Base-by-base conservation (phyloP, 2,797 vertebrate genomes). In the Typhlichthys subterraneus region DNA sequence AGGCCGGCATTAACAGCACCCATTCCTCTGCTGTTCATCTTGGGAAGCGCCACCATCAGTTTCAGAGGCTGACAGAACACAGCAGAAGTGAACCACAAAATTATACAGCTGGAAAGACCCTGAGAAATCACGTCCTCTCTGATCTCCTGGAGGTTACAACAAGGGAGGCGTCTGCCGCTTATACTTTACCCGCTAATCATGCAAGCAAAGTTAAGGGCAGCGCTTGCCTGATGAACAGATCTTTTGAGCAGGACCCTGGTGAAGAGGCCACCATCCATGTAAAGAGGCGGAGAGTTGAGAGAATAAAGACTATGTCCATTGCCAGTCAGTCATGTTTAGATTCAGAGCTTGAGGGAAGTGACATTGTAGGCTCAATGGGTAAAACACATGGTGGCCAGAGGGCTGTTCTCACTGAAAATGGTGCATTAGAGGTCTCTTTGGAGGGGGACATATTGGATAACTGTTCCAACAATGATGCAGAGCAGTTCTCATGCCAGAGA, bases 401-500 rank as follows among this genome's bases (percentile, higher is more conserved):
- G 3, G 48, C 11, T 2, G 51, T 52, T 6, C 10, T 51, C 2
- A 53, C 51, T 47, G 53, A 75, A 52, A 4, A 14, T 0, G 14
- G 58, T 13, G 46, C 6, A 14, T n/a, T 60, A 9, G 50, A 54
- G 0, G 42, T 51, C n/a, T 48, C 65, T 1, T 29, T 8, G 46
- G 51, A 67, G 45, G 62, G 49, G 3, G 50, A 33, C 0, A 15
- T 67, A 3, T 7, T 15, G 13, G 62, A 42, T 12, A 13, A 19
- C 1, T 2, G 13, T 46, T 56, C 12, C 9, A 62, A 67, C 4
- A 14, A 45, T 13, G 8, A 9, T 0, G 57, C 17, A 0, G 86
- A 87, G 12, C 61, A 70, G 0, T 86, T 77, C 57, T 90, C 88
- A 29, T 94, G 93, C 75, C 93, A 90, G 64, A 89, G 93, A 82